Base-by-base conservation (phyloP, 1,140 invertebrate species). In the Conus betulinus region DNA sequence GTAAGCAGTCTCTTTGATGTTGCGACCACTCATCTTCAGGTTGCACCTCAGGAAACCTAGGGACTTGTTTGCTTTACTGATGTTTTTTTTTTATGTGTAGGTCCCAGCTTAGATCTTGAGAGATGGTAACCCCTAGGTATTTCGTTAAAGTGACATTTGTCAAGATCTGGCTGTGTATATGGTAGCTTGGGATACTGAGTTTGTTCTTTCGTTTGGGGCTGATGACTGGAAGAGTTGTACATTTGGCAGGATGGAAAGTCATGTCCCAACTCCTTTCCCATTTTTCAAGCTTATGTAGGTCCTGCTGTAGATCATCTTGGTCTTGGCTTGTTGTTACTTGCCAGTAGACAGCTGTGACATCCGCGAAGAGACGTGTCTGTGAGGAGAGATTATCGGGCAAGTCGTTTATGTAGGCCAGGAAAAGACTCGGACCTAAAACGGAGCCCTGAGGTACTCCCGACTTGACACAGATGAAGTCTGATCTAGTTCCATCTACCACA, bases 1-100 rank as follows among this genome's bases (percentile, higher is more conserved):
- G 67, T 88, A 90, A 15, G 90, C 85, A 25, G 87, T 53, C 79
- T 90, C 85, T 51, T 89, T 88, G 8, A 87, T 85, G 3, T 84
- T 63, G 5, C 63, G 27, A n/a, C 53, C 63, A 11, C 81, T 39
- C 2, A 87, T 89, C 4, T 87, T 84, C 39, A 89, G 82, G 55
- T 89, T 89, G 71, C 86, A 6, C 5, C 74, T 52, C 5, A 89
- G 57, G 71, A 85, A 85, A 23, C 84, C 84, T 13, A 71, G 52
- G 53, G 84, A 71, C 55, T 71, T 57, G 60, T 85, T 85, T 7
- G 84, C 84, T 85, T 60, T 85, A n/a, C 51, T n/a, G 15, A 85
- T n/a, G 63, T 11, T 63, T 6, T 63, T 84, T n/a, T 51, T 71
- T 20, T 25, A 51, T 27, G n/a, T 53, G n/a, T n/a, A 23, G 17